Base-by-base conservation (phyloP, 92 coral and sea anemone genomes). In the Phenganax marumi region DNA sequence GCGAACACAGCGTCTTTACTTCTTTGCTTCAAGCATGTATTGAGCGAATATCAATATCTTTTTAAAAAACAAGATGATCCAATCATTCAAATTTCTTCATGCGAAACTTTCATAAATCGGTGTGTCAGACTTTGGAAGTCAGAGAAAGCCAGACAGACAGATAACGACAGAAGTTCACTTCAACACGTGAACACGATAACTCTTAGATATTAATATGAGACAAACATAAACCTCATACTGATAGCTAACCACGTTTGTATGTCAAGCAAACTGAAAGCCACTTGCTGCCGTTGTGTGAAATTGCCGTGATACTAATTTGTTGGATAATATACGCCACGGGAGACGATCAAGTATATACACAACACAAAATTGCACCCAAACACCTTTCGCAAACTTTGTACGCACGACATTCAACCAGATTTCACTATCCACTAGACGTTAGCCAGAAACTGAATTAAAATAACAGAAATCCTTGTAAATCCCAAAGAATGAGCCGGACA, bases 221-320 rank as follows among this genome's bases (percentile, higher is more conserved):
- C 18, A 13, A 25, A 76, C n/a, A 74, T 54, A 55, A 75, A 54
- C 64, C 81, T 48, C 81, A 76, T 23, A 66, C 5, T 10, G 4
- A 49, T 33, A 66, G 72, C 0, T 66, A 66, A 66, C 50, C n/a
- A 25, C 0, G 11, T 1, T 0, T 3, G 1, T 33, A 33, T 7
- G 49, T 12, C 33, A 66, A 19, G 18, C 72, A 0, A 33, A 21
- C 18, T 49, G 3, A 19, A 39, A 62, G 26, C 13, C n/a, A 10
- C 12, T 25, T n/a, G 17, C 25, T 25, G 50, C 14, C 9, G 72
- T 4, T 33, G 12, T 22, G 18, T 17, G 50, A 49, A 5, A 12
- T 48, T 18, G 23, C 39, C 14, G 79, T 74, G 79, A 52, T 51
- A 50, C 33, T 25, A 76, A 56, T 23, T 66, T 66, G 72, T 23